A percentile compares a stretch with the other conserved stretches of the same genome.
These are phyloP conservation scores for Geotrupes spiniger DNA, from an alignment of 2,888 invertebrate species.

Conservation along the genomic window DNA sequence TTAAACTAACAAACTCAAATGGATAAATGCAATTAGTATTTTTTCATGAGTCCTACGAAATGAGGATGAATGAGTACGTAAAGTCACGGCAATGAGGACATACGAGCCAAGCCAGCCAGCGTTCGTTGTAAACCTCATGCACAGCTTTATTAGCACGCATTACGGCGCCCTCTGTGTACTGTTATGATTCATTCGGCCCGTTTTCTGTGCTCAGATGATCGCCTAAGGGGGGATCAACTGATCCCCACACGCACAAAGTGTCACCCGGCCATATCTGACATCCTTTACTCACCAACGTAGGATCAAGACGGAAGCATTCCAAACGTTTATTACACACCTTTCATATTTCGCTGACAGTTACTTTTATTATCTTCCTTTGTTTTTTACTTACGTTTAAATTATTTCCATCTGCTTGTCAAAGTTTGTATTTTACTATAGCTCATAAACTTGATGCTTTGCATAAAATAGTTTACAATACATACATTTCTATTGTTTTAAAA, in stretches of 20 bases:
- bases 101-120: conserved; percentile 38
- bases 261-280: conserved; percentile 10
- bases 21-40: conserved; percentile 45
- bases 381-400: conserved; percentile 2
- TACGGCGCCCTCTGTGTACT: conserved; percentile 32
- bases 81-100: conserved; percentile 44
- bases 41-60: conserved; percentile 37
- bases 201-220: conserved; percentile 25
- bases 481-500: too few relatives aligned
- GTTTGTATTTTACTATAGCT: background rate
- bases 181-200: conserved; percentile 31
- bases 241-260: conserved; percentile 17
- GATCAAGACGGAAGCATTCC: conserved; percentile 4
- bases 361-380: conserved; percentile 13
- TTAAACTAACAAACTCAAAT: conserved; percentile 45
- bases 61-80: conserved; percentile 44
- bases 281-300: conserved; percentile 6
- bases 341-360: conserved; percentile 15
- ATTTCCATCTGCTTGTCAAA: background rate
- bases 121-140: conserved; percentile 34
- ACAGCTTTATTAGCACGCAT: conserved; percentile 41
- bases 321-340: conserved; percentile 14
- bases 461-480: too few relatives aligned
- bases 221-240: conserved; percentile 23
- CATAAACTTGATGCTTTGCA: too few relatives aligned